Conservation (phyloP, 2,888 invertebrate species). For the Carabus problematicus region DNA sequence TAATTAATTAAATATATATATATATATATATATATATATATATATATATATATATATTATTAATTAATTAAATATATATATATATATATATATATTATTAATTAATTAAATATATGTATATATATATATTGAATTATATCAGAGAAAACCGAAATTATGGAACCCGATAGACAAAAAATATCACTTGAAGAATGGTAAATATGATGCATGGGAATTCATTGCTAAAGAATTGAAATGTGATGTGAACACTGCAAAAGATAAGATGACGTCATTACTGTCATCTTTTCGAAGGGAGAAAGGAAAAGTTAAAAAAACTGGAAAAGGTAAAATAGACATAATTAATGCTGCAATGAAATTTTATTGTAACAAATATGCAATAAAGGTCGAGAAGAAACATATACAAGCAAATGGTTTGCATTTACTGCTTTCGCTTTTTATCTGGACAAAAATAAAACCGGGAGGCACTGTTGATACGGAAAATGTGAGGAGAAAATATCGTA, state of each 20-base stretch:
- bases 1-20: too few species aligned
- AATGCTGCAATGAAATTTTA: not conserved
- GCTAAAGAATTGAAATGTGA: not conserved
- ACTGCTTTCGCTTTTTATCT: not conserved
- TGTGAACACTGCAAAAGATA: not conserved
- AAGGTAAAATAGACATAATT: not conserved
- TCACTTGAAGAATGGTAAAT: constrained; percentile 4
- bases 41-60: too few species aligned
- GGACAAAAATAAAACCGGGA: constrained; percentile 5
- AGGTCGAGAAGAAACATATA: constrained; percentile 10
- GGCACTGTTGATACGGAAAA: not conserved
- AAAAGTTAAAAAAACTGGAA: too few species aligned
- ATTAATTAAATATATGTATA: too few species aligned
- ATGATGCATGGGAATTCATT: constrained; percentile 4
- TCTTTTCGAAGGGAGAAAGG: not conserved
- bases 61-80: too few species aligned
- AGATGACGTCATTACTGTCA: not conserved
- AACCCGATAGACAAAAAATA: not conserved
- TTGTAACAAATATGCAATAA: too few species aligned
- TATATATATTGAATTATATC: not conserved
- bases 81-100: too few species aligned
- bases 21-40: too few species aligned
- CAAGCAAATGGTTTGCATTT: constrained; percentile 8
- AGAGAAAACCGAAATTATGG: not conserved
- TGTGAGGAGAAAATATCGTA: not conserved